A percentile compares a stretch with the other conserved stretches of the same genome.
Evolutionary conservation across 2,797 vertebrate species (phyloP).

Genomic region (Danionella dracula): DNA sequence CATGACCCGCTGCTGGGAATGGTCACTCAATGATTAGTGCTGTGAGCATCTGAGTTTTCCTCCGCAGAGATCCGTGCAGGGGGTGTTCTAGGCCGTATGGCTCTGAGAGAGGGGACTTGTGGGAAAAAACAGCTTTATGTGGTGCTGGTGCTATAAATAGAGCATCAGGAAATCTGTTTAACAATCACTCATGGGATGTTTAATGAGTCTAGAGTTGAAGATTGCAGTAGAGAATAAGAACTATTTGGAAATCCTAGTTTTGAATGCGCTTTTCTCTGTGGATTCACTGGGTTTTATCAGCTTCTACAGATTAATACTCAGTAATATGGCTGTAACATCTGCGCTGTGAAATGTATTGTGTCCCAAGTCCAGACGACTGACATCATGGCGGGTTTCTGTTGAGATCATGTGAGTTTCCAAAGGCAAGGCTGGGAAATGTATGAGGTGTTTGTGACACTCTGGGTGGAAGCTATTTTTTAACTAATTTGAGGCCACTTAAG

Average conservation of each 20-base stretch:
- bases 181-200: constrained; percentile 31
- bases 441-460: constrained; percentile 24
- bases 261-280: too few species aligned
- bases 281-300: too few species aligned
- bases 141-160: constrained; percentile 34
- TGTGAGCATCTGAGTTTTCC: constrained; percentile 23
- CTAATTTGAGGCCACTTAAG: not conserved
- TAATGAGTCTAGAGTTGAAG: constrained; percentile 30
- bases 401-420: constrained; percentile 42
- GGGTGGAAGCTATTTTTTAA: not conserved
- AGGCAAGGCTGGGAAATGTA: constrained; percentile 27
- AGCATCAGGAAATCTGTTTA: constrained; percentile 38
- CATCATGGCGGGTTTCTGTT: constrained; percentile 44
- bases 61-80: constrained; percentile 14
- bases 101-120: constrained; percentile 35
- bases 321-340: constrained; percentile 26
- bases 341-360: constrained; percentile 42
- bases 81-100: constrained; percentile 34
- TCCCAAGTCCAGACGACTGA: constrained; percentile 40
- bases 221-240: constrained; percentile 16
- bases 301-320: constrained; percentile 37
- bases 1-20: constrained; percentile 63
- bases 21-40: constrained; percentile 39
- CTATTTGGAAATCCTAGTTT: too few species aligned
- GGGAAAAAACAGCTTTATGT: constrained; percentile 43